These are phyloP conservation scores for Fregata magnificens DNA, from an alignment of 2,113 vertebrate genomes.

Conservation along the genomic window DNA sequence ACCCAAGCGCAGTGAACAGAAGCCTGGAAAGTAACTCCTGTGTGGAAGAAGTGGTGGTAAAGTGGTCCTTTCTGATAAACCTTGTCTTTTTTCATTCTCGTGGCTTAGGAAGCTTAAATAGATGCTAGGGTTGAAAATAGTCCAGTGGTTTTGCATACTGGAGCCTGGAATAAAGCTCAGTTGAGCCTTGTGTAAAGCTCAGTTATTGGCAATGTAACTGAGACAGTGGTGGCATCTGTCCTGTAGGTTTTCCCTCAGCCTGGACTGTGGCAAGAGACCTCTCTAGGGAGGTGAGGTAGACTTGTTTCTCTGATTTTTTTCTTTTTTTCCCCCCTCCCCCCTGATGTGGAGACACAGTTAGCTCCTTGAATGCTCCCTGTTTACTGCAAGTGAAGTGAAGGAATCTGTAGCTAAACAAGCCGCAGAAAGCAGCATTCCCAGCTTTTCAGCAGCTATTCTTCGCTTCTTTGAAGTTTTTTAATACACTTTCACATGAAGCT, in stretches of 20 bases:
- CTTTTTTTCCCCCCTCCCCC: not conserved
- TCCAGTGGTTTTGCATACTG: not conserved
- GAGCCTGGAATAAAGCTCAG: not conserved
- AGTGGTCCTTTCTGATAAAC: not conserved
- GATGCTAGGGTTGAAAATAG: not conserved
- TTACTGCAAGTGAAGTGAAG: not conserved
- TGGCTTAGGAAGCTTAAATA: not conserved
- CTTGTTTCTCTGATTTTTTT: not conserved
- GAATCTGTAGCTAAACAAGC: not conserved
- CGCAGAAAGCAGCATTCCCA: not conserved
- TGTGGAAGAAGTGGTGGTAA: not conserved
- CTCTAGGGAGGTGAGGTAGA: not conserved
- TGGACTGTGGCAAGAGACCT: not conserved
- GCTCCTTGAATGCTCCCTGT: not conserved
- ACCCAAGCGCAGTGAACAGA: not conserved
- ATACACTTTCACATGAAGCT: not conserved
- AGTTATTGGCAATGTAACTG: not conserved
- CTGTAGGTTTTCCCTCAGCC: not conserved
- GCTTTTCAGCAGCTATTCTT: not conserved
- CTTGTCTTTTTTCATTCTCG: not conserved
- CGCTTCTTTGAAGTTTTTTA: constrained; percentile 38
- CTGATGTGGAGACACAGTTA: not conserved
- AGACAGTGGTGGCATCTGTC: not conserved
- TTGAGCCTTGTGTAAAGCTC: not conserved
- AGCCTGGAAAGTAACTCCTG: not conserved